A percentile compares a stretch with the other conserved stretches of the same genome.
Conservation (phyloP, 2,113 vertebrate species). For the Heterochromis multidens region DNA sequence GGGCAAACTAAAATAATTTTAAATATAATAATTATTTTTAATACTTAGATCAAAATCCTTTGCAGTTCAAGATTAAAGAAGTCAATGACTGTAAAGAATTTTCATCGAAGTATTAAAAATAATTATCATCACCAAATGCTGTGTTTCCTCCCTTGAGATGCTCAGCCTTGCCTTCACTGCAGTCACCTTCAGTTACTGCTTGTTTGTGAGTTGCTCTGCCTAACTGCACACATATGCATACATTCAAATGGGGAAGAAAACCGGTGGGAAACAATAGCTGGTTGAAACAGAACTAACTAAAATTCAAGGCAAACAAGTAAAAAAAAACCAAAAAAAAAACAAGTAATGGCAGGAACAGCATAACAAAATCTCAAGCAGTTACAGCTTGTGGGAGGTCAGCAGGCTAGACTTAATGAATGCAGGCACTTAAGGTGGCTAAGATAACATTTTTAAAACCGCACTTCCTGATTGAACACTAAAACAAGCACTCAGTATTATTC, state of each 20-base stretch:
- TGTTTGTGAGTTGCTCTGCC: neutral
- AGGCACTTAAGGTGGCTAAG: neutral
- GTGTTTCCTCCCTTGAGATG: neutral
- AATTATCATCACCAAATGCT: neutral
- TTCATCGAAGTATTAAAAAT: neutral
- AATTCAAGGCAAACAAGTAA: neutral
- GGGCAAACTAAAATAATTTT: too few species aligned
- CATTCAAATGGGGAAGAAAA: accelerated
- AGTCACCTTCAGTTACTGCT: neutral
- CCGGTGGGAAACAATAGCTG: neutral
- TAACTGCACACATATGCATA: neutral
- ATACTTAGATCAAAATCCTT: too few species aligned
- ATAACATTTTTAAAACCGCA: neutral
- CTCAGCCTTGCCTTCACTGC: neutral
- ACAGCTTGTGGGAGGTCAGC: neutral
- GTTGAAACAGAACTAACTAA: neutral
- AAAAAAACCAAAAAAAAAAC: neutral
- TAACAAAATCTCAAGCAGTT: neutral
- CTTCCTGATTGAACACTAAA: neutral
- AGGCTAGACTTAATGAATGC: neutral
- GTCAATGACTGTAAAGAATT: neutral
- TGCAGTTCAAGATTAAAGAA: too few species aligned
- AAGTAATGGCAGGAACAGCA: neutral
- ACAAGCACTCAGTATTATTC: accelerated
- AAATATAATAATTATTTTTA: too few species aligned